phyloP scores from a whole-genome alignment of 1,140 invertebrate species.

The Pectinophora gossypiella region DNA sequence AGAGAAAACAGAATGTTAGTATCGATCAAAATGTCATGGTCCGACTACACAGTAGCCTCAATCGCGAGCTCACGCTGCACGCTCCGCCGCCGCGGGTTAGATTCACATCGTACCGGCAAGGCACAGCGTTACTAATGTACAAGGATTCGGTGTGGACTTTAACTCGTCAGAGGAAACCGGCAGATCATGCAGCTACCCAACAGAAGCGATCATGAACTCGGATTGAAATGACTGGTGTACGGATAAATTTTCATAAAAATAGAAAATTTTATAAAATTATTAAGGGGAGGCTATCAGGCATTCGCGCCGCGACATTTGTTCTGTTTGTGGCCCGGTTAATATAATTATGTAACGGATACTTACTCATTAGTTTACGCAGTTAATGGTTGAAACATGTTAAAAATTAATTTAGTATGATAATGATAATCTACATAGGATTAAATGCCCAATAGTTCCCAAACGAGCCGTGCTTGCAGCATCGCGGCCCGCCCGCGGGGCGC shows the following conservation, averaged over 20 bases:
- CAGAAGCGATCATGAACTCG: slow-evolving; percentile 64
- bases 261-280: slow-evolving; percentile 34
- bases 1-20: slow-evolving; percentile 77
- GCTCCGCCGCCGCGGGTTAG: not conserved
- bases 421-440: slow-evolving; percentile 74
- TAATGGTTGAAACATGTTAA: slow-evolving; percentile 74
- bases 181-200: slow-evolving; percentile 55
- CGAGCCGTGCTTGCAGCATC: slow-evolving; percentile 50
- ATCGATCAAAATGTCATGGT: slow-evolving; percentile 73
- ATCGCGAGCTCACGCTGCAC: slow-evolving; percentile 46
- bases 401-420: slow-evolving; percentile 73
- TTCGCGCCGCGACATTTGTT: slow-evolving; percentile 66
- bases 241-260: slow-evolving; percentile 42
- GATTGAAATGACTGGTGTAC: slow-evolving; percentile 59
- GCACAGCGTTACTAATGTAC: not conserved
- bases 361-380: slow-evolving; percentile 69
- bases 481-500: slow-evolving; percentile 5
- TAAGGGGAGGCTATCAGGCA: slow-evolving; percentile 71
- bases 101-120: not conserved
- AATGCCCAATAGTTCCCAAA: slow-evolving; percentile 76
- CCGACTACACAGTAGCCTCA: slow-evolving; percentile 61
- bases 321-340: slow-evolving; percentile 67
- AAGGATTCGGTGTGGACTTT: not conserved
- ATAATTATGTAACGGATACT: slow-evolving; percentile 54
- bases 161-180: slow-evolving; percentile 25